These are phyloP conservation scores for Drosophila grimshawi DNA, from an alignment of 1,140 invertebrate species.

Conservation along the genomic window DNA sequence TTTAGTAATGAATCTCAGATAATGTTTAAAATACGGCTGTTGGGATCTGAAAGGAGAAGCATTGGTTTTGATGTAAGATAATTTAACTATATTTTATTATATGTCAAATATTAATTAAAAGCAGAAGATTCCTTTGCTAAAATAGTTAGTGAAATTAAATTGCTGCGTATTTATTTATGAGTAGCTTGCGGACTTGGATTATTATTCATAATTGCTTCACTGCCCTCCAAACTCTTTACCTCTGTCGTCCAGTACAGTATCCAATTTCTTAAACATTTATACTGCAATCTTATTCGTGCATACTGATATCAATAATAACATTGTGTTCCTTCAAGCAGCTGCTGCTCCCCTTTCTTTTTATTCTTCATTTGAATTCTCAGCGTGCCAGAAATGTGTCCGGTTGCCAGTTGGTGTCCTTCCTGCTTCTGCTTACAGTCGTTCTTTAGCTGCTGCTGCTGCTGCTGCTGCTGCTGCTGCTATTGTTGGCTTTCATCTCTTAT, in stretches of 20 bases:
- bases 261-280: background rate
- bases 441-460: background rate
- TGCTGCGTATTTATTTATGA: too few relatives aligned
- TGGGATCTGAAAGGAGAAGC: too few relatives aligned
- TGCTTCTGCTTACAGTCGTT: background rate
- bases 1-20: too few relatives aligned
- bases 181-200: too few relatives aligned
- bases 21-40: too few relatives aligned
- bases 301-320: conserved; percentile 66
- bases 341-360: conserved; percentile 32
- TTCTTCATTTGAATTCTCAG: conserved; percentile 26
- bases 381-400: conserved; percentile 35
- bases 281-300: conserved; percentile 14
- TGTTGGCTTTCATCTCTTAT: conserved; percentile 69
- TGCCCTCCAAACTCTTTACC: too few relatives aligned
- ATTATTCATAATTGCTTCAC: background rate
- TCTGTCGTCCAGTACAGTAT: background rate
- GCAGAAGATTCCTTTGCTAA: too few relatives aligned
- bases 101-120: too few relatives aligned
- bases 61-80: too few relatives aligned
- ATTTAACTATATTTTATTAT: too few relatives aligned
- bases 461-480: conserved; percentile 27
- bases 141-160: too few relatives aligned
- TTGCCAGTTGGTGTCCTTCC: conserved; percentile 28
- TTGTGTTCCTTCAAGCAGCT: conserved; percentile 54